Evolutionary conservation across 2,888 invertebrate species (phyloP).

Genomic region (Linnaemya vulpina): DNA sequence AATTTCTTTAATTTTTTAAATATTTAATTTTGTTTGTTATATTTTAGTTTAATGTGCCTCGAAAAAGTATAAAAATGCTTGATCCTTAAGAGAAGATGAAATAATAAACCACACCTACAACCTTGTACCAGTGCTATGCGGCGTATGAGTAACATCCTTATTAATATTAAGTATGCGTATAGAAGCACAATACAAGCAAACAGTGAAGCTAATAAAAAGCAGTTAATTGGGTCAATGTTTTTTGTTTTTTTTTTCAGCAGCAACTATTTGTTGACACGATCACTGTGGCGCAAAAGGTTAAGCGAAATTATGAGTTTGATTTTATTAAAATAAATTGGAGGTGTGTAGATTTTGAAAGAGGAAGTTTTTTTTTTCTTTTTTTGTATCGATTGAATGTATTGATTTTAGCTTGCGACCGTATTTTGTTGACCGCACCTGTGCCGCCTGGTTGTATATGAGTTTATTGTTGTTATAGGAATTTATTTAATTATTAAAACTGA

Average conservation of each 20-base stretch:
- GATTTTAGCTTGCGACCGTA: background rate
- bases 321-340: slow-evolving; percentile 17
- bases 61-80: no score
- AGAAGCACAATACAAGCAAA: slow-evolving; percentile 5
- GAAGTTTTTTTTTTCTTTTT: slow-evolving; percentile 39
- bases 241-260: no score
- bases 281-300: background rate
- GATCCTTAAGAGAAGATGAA: no score
- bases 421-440: slow-evolving; percentile 52
- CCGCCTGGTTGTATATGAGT: background rate
- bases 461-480: background rate
- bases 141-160: no score
- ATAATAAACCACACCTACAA: no score
- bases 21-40: no score
- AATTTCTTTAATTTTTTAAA: no score
- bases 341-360: slow-evolving; percentile 36
- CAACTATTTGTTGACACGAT: slow-evolving; percentile 30
- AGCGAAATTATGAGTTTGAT: slow-evolving; percentile 7
- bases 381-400: slow-evolving; percentile 11
- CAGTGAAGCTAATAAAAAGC: slow-evolving; percentile 29
- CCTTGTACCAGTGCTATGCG: no score
- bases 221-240: slow-evolving; percentile 62
- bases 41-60: no score
- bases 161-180: no score
- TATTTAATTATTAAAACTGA: no score